These are phyloP conservation scores for Listronotus oregonensis DNA, from an alignment of 1,140 invertebrate genomes.

Conservation along the genomic window DNA sequence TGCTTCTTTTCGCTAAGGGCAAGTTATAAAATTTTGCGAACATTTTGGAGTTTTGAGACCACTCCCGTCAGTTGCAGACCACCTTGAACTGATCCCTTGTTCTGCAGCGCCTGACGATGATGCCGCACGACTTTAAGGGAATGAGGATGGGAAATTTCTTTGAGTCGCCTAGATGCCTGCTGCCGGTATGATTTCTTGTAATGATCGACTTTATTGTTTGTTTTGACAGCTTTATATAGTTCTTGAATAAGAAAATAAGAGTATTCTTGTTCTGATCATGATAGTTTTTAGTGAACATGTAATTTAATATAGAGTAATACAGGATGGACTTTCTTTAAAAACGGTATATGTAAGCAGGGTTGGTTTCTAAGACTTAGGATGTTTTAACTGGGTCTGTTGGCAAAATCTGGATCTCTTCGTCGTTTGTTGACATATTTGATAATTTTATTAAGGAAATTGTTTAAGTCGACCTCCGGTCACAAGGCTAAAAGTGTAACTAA, in stretches of 20 bases:
- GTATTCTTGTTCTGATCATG: no score
- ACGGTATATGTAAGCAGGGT: no score
- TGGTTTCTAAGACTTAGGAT: slow-evolving; percentile 19
- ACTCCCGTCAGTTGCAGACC: slow-evolving; percentile 44
- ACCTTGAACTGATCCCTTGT: slow-evolving; percentile 38
- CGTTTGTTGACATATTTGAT: not conserved
- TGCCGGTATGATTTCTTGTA: slow-evolving; percentile 10
- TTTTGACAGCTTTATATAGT: no score
- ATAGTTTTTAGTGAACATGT: no score
- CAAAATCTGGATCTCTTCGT: slow-evolving; percentile 57
- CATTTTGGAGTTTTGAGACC: slow-evolving; percentile 39
- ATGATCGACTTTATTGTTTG: no score
- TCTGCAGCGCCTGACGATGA: slow-evolving; percentile 34
- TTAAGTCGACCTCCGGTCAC: slow-evolving; percentile 32
- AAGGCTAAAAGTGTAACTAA: slow-evolving; percentile 32
- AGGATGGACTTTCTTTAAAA: not conserved
- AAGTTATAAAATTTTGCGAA: slow-evolving; percentile 47
- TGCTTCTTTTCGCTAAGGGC: no score
- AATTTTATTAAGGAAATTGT: slow-evolving; percentile 17
- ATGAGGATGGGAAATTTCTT: slow-evolving; percentile 40
- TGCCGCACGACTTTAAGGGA: slow-evolving; percentile 43
- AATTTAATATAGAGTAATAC: slow-evolving; percentile 2
- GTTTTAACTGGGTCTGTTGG: slow-evolving; percentile 10
- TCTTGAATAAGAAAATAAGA: no score
- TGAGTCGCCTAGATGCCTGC: slow-evolving; percentile 40